Evolutionary conservation across 1,140 invertebrate genomes (phyloP), one percentile per base, ranked within the genome.

Genomic region (Berghia stephanieae): DNA sequence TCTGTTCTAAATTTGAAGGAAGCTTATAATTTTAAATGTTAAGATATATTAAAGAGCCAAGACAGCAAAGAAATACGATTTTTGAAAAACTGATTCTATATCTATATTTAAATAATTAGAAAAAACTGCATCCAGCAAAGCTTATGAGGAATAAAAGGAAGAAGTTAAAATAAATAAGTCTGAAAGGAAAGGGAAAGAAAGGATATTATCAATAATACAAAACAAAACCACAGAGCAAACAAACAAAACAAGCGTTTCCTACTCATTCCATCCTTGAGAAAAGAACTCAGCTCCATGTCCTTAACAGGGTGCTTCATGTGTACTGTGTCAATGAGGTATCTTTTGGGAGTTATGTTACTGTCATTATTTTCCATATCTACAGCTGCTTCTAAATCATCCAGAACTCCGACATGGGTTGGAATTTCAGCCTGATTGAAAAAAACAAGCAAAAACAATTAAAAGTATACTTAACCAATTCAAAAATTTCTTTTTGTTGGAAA

Each of bases 221-320:
- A n/a, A n/a, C n/a, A n/a, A n/a, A n/a, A n/a, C n/a, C n/a, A n/a
- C n/a, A n/a, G n/a, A n/a, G n/a, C n/a, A n/a, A n/a, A n/a, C n/a
- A n/a, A n/a, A 5, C 42, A 60, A 13, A 2, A 42, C 5, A 44
- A n/a, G 8, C 16, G 13, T 42, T 66, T 85, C 87, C 83, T 83
- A 91, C 91, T 94, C 92, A 96, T 95, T 60, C 96, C 95, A 85
- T 98, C 96, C 88, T 97, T 97, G 91, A 98, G 94, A 89, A 96
- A 96, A 2, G 93, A 94, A 71, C 93, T 92, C 44, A 96, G 92
- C 87, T 97, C 95, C 87, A 91, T 95, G 80, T 93, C 93, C 70
- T 93, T 92, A n/a, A 96, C 91, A 0, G 98, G 95, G 5, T 97
- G 95, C 90, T 96, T 95, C 36, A 99, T 91, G 86, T 94, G 91